Evolutionary conservation across 2,888 invertebrate genomes (phyloP), one percentile per base, ranked within the genome.

Genomic region (Chydorus sphaericus): DNA sequence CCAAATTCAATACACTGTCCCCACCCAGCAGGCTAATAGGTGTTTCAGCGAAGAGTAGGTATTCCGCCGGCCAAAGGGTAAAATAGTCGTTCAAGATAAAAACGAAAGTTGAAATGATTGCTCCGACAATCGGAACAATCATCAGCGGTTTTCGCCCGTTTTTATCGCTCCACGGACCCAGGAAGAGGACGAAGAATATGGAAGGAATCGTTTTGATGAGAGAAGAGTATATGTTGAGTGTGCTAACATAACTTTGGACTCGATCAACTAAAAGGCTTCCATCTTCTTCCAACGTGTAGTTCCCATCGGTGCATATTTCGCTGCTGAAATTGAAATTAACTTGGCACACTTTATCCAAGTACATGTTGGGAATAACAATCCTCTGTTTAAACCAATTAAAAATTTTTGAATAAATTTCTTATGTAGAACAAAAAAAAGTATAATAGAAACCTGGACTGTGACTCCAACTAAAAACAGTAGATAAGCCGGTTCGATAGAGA

Each of bases 181-280:
- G 36, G 18, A 55, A 55, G 20, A 55, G 49, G 18, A 39, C 49
- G 31, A 55, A 48, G 20, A 55, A 31, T 16, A 55, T 33, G 18
- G 38, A 55, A 26, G 55, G 55, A 16, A 55, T 49, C 16, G 48
- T 55, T 18, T 55, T 49, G 36, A 55, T 48, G 48, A 55, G 48
- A 10, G 48, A 28, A 20, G 33, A 31, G 23, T 36, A 55, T n/a
- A 55, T 55, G 20, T 49, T 49, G 10, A 48, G 33, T 4, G 48
- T 55, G 20, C 48, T 49, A 11, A 55, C 55, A 23, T 55, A 55
- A 8, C 33, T 29, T 20, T n/a, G n/a, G n/a, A n/a, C n/a, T n/a
- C n/a, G n/a, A 38, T 16, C 37, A 16, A 20, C 18, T 23, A 37
- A 14, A 18, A 31, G 16, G 23, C 11, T 26, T 26, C 38, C 29